A percentile compares a stretch with the other conserved stretches of the same genome.
These are phyloP conservation scores for Augochlora pura DNA, from an alignment of 1,140 invertebrate species.

Conservation along the genomic window DNA sequence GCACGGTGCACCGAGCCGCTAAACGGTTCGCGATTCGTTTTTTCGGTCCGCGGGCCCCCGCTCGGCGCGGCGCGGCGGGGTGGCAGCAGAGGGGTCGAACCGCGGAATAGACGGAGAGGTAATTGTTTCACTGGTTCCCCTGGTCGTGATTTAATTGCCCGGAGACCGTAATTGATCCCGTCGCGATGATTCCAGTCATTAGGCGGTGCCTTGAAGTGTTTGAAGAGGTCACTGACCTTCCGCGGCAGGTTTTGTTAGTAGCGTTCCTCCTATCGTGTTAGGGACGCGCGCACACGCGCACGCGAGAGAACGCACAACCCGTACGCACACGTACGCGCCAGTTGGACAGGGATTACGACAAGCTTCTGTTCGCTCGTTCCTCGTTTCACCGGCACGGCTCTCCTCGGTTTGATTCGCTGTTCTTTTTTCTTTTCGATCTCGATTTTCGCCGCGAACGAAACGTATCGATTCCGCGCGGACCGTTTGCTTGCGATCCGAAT, in stretches of 20 bases:
- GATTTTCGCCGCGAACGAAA: background rate
- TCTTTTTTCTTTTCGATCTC: conserved; percentile 3
- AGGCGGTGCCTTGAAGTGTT: conserved; percentile 43
- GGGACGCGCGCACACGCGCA: background rate
- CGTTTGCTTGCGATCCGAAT: conserved; percentile 32
- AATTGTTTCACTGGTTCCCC: conserved; percentile 11
- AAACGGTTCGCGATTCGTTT: too few species aligned
- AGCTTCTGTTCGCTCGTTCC: conserved; percentile 27
- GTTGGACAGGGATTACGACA: conserved; percentile 27
- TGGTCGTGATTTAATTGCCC: conserved; percentile 32
- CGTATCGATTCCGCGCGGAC: conserved; percentile 13
- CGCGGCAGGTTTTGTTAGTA: conserved; percentile 35
- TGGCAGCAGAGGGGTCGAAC: too few species aligned
- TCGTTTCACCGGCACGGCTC: background rate
- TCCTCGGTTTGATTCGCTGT: background rate
- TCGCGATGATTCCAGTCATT: conserved; percentile 41
- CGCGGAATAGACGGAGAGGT: background rate
- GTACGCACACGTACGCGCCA: background rate
- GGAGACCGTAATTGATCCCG: conserved; percentile 23
- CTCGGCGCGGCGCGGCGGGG: background rate
- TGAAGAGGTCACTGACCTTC: conserved; percentile 45
- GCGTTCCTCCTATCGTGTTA: conserved; percentile 35
- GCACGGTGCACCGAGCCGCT: too few species aligned
- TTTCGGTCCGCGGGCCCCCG: too few species aligned
- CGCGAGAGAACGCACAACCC: too few species aligned